Conservation (phyloP, 35 echinoderm and acorn worm genomes). For the Hemicentrotus pulcherrimus region DNA sequence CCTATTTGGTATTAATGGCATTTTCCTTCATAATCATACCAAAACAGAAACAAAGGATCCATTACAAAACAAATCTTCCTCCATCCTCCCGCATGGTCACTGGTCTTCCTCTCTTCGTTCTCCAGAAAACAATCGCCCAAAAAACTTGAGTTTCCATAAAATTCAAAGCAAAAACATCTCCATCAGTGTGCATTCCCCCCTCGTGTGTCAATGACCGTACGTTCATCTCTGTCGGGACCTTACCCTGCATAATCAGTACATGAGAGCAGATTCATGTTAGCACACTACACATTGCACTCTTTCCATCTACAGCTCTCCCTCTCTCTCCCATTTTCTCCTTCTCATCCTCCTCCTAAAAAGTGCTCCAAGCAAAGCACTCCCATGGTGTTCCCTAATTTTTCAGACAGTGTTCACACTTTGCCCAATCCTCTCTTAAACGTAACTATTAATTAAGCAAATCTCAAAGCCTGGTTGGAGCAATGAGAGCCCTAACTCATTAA, state of each 20-base stretch:
- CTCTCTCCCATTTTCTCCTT: background rate
- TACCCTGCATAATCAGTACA: slow-evolving; percentile 23
- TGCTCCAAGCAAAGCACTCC: slow-evolving; percentile 31
- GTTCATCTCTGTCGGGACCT: slow-evolving; percentile 11
- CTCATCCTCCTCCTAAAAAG: background rate
- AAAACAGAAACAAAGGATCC: background rate
- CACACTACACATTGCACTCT: background rate
- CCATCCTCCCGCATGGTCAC: background rate
- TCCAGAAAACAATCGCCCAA: background rate
- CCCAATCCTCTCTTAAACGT: background rate
- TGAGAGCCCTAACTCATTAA: too few species aligned
- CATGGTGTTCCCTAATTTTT: background rate
- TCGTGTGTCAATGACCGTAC: slow-evolving; percentile 34
- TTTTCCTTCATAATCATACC: background rate
- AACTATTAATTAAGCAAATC: too few species aligned
- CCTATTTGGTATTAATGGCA: background rate
- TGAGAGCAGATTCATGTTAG: slow-evolving; percentile 35
- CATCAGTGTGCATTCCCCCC: background rate
- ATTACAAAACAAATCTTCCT: background rate
- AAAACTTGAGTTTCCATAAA: background rate
- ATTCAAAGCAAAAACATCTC: background rate
- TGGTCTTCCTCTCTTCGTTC: background rate
- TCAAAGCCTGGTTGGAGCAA: too few species aligned
- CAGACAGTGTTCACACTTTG: background rate
- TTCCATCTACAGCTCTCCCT: background rate